Percentiles rank a stretch among this genome's conserved stretches.
Evolutionary conservation across 2,888 invertebrate genomes (phyloP).

Genomic region (Phyto melanocephala): DNA sequence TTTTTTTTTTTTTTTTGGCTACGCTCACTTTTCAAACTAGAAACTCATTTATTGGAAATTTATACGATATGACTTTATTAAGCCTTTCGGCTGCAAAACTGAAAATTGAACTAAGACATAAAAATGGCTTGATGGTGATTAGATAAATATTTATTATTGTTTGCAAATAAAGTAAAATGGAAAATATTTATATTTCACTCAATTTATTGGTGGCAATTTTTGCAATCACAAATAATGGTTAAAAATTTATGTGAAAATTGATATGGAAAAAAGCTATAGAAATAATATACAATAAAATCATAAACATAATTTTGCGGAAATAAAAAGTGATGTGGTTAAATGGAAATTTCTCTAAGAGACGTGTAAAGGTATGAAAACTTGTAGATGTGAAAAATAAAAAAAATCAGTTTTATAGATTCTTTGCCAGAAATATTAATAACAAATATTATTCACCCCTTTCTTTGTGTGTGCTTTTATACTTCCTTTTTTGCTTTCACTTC

Average conservation of each 20-base stretch:
- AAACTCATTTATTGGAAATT: constrained; percentile 34
- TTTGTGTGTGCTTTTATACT: not conserved
- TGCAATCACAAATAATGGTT: constrained; percentile 29
- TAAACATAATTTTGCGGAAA: constrained; percentile 22
- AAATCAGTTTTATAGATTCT: no score
- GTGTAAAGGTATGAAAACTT: no score
- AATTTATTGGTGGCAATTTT: constrained; percentile 28
- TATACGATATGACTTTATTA: constrained; percentile 44
- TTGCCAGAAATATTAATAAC: no score
- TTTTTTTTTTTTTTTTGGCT: not conserved
- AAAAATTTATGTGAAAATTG: constrained; percentile 15
- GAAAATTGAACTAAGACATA: constrained; percentile 40
- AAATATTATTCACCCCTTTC: constrained; percentile 24
- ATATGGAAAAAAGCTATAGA: not conserved
- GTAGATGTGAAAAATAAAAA: no score
- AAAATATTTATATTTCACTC: constrained; percentile 21
- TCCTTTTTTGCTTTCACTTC: no score
- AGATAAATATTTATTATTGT: constrained; percentile 55
- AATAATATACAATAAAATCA: not conserved
- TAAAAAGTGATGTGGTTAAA: not conserved
- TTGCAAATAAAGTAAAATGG: constrained; percentile 20
- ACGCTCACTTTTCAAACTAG: not conserved
- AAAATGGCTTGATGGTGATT: constrained; percentile 55
- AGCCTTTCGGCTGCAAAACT: constrained; percentile 46
- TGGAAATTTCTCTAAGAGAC: no score